Evolutionary conservation across 2,113 vertebrate species (phyloP), one percentile per base, ranked within the genome.

Genomic region (Myotis yumanensis): DNA sequence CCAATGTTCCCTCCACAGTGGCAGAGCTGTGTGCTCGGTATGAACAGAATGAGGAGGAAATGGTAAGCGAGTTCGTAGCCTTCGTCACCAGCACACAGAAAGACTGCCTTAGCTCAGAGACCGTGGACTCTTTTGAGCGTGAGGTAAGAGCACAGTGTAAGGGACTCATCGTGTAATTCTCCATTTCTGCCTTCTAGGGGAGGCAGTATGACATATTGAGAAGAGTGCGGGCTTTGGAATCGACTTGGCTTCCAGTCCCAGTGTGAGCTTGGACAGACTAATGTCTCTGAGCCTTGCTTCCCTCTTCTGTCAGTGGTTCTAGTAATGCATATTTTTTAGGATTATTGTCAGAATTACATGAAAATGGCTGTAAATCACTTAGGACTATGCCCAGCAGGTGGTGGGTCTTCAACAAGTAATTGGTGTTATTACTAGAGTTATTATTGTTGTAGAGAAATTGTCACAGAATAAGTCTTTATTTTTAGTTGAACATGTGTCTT

Each of bases 41-140:
- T 86, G 97, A 98, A 71, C 95, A 99, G 28, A 95, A 90, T 1
- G 98, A 98, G 4, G 97, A 98, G 11, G 96, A 97, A 0, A 97
- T 99, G 66, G 98, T 98, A 4, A n/a, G 89, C 0, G 98, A 99
- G 97, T 99, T 99, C 96, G 72, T 99, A 28, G 99, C 99, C 35
- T 99, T 99, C 88, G 98, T 98, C 90, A 96, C 96, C 17, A 97
- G 96, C 43, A 62, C 91, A 2, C 43, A 17, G 0, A 97, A 93
- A 18, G 52, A 93, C 0, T 93, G 86, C 7, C 98, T 99, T 11
- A 98, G 93, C 32, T 0, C 95, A 4, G 97, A 98, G 37, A 92
- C 66, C 59, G 98, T 99, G 76, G 97, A 98, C 7, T 96, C 98
- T n/a, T 99, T 99, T 62, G 99, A 99, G 88, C 98, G 99, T 5